phyloP scores from a whole-genome alignment of 2,113 vertebrate genomes.

The Herpetotheres cachinnans region DNA sequence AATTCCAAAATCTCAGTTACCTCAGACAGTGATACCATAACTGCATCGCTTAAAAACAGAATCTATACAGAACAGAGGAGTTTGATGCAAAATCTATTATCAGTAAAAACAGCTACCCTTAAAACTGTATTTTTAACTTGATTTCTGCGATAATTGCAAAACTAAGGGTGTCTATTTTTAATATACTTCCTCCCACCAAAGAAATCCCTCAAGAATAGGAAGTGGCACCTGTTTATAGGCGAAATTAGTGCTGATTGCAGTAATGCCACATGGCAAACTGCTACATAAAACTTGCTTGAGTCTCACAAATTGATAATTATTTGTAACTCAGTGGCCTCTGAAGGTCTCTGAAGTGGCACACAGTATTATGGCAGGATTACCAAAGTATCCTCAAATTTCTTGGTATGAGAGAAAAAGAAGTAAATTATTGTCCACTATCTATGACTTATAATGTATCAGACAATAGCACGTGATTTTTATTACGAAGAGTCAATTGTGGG shows the following conservation, averaged over 20 bases:
- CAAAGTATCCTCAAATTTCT: not conserved
- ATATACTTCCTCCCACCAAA: slow-evolving; percentile 3
- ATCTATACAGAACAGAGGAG: not conserved
- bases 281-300: not conserved
- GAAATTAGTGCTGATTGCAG: not conserved
- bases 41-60: not conserved
- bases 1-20: not conserved
- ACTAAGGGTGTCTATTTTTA: slow-evolving; percentile 1
- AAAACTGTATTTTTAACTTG: not conserved
- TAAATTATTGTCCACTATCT: not conserved
- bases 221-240: not conserved
- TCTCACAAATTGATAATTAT: not conserved
- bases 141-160: slow-evolving; percentile 31
- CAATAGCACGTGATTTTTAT: not conserved
- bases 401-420: not conserved
- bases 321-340: not conserved
- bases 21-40: not conserved
- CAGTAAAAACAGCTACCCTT: not conserved
- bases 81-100: not conserved
- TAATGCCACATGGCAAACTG: not conserved
- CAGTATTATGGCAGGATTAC: not conserved
- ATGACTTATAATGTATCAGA: not conserved
- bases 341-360: not conserved
- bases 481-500: not conserved
- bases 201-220: slow-evolving; percentile 22